A percentile compares a stretch with the other conserved stretches of the same genome.
phyloP scores from a whole-genome alignment of 2,888 invertebrate species.

The Psylliodes chrysocephalus region DNA sequence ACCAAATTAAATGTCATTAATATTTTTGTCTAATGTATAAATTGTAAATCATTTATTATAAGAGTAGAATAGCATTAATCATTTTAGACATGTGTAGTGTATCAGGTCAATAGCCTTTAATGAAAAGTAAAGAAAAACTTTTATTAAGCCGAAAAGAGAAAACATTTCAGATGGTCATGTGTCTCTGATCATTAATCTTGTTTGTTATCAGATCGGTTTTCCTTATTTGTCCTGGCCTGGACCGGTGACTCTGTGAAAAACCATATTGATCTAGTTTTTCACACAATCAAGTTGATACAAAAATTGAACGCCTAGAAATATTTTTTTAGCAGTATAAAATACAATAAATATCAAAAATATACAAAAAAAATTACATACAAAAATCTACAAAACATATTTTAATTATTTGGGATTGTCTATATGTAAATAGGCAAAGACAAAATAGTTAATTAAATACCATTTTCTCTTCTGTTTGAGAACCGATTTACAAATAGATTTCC shows the following conservation, averaged over 20 bases:
- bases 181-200: conserved; percentile 47
- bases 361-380: too few relatives aligned
- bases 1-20: not conserved
- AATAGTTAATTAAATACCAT: too few relatives aligned
- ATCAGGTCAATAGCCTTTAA: conserved; percentile 25
- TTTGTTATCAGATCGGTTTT: conserved; percentile 51
- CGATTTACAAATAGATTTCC: too few relatives aligned
- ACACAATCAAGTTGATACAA: not conserved
- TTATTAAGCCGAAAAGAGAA: conserved; percentile 39
- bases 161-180: conserved; percentile 35
- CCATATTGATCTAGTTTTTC: not conserved
- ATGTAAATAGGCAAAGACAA: too few relatives aligned
- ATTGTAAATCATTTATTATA: conserved; percentile 13
- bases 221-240: conserved; percentile 36
- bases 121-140: conserved; percentile 37
- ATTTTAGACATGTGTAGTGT: conserved; percentile 27
- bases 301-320: too few relatives aligned
- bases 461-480: too few relatives aligned
- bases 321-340: too few relatives aligned
- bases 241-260: not conserved
- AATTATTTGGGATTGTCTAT: too few relatives aligned
- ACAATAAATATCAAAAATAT: too few relatives aligned
- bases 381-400: too few relatives aligned
- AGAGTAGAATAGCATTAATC: conserved; percentile 23
- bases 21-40: not conserved